phyloP scores from a whole-genome alignment of 2,888 invertebrate species.

The Eustalomyia histrio region DNA sequence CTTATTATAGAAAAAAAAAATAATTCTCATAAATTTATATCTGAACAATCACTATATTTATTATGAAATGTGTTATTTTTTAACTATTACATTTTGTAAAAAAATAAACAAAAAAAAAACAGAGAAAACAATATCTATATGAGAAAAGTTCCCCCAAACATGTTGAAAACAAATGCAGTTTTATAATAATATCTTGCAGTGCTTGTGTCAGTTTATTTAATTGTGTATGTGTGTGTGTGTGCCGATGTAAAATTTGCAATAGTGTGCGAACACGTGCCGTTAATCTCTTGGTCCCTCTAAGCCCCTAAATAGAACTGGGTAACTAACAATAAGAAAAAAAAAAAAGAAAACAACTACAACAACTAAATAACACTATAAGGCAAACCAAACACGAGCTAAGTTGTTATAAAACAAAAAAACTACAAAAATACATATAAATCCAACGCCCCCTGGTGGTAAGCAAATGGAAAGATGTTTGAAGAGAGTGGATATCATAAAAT shows the following conservation, averaged over 20 bases:
- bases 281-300: slow-evolving; percentile 37
- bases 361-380: slow-evolving; percentile 28
- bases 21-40: not conserved
- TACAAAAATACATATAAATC: slow-evolving; percentile 6
- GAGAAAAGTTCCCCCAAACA: slow-evolving; percentile 31
- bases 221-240: not conserved
- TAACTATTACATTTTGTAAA: slow-evolving; percentile 11
- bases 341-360: slow-evolving; percentile 29
- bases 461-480: not conserved
- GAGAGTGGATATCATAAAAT: not conserved
- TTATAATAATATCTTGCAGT: slow-evolving; percentile 24
- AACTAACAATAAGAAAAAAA: slow-evolving; percentile 29
- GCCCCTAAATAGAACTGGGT: slow-evolving; percentile 39
- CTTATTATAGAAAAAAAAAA: not conserved
- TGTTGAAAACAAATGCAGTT: slow-evolving; percentile 41
- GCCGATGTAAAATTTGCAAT: slow-evolving; percentile 67
- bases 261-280: slow-evolving; percentile 76
- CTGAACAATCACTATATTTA: not conserved
- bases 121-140: not conserved
- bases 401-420: slow-evolving; percentile 12
- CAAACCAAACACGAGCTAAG: slow-evolving; percentile 36
- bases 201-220: not conserved
- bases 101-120: not conserved
- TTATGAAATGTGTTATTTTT: not conserved
- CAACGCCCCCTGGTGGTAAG: slow-evolving; percentile 16